Evolutionary conservation across 30 jellyfish, hydroid and myxozoan species (phyloP).

Genomic region (Aurelia aurita): DNA sequence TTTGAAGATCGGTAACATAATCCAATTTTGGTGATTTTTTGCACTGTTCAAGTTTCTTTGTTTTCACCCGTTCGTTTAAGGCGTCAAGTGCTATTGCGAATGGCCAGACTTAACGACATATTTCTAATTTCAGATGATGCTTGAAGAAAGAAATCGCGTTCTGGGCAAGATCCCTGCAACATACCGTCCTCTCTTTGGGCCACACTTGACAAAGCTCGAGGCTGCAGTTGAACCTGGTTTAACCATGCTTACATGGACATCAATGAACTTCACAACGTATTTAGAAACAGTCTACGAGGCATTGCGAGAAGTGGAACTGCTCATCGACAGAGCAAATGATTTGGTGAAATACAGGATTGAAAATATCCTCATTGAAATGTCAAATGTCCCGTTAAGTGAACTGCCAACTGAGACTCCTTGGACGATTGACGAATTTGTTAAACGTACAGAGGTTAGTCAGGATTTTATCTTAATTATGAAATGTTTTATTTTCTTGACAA

Average conservation of each 20-base stretch:
- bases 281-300: constrained; percentile 82
- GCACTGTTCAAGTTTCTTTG: no score
- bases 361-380: constrained; percentile 73
- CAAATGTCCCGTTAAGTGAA: constrained; percentile 63
- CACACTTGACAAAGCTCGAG: constrained; percentile 85
- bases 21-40: no score
- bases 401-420: constrained; percentile 82
- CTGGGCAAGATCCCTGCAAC: constrained; percentile 69
- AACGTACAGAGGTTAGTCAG: constrained; percentile 75
- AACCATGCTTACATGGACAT: constrained; percentile 92
- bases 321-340: constrained; percentile 89
- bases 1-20: no score
- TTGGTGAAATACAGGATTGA: constrained; percentile 76
- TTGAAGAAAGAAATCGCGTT: constrained; percentile 70
- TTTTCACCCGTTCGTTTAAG: no score
- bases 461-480: background rate
- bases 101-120: background rate
- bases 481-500: background rate
- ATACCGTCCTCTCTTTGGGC: constrained; percentile 81
- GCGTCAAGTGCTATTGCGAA: no score
- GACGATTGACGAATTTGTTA: constrained; percentile 80
- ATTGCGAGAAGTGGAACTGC: constrained; percentile 77
- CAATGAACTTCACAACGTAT: constrained; percentile 77
- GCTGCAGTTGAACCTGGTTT: constrained; percentile 96
- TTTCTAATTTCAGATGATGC: constrained; percentile 61